Conservation (phyloP, 2,797 vertebrate species). For the Scolopax bukidnonensis region DNA sequence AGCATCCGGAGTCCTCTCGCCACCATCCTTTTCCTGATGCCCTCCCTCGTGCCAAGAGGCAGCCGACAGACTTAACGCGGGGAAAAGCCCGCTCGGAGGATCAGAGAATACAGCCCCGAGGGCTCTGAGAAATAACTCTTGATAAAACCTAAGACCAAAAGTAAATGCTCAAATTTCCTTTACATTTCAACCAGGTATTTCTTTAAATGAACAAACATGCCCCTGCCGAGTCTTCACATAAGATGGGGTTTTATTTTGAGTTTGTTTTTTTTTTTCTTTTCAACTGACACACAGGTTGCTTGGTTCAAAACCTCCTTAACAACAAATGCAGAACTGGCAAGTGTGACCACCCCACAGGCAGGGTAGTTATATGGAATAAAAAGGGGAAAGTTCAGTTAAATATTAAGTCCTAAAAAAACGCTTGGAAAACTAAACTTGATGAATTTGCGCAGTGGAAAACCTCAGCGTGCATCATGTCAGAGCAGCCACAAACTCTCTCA, state of each 20-base stretch:
- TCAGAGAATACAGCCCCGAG: neutral
- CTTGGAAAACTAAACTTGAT: neutral
- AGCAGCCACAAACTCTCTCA: neutral
- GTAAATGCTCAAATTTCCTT: slow-evolving; percentile 23
- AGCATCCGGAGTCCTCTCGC: neutral
- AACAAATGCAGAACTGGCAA: neutral
- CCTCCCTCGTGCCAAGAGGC: neutral
- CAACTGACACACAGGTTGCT: neutral
- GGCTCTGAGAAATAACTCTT: slow-evolving; percentile 11
- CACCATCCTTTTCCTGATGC: neutral
- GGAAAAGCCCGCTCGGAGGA: neutral
- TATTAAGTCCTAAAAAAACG: neutral
- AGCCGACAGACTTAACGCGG: neutral
- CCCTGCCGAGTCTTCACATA: neutral
- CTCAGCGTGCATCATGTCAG: neutral
- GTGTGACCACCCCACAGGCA: neutral
- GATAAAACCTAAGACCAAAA: slow-evolving; percentile 3
- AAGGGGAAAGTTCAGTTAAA: neutral
- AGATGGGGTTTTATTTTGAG: neutral
- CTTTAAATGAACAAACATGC: neutral
- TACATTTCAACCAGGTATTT: slow-evolving; percentile 15
- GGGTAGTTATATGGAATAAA: neutral
- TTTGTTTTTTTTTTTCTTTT: neutral
- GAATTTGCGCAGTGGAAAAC: neutral
- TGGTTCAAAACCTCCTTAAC: neutral